Evolutionary conservation across 2,797 vertebrate species (phyloP), one percentile per base, ranked within the genome.

Genomic region (Gymnoscopelus braueri): DNA sequence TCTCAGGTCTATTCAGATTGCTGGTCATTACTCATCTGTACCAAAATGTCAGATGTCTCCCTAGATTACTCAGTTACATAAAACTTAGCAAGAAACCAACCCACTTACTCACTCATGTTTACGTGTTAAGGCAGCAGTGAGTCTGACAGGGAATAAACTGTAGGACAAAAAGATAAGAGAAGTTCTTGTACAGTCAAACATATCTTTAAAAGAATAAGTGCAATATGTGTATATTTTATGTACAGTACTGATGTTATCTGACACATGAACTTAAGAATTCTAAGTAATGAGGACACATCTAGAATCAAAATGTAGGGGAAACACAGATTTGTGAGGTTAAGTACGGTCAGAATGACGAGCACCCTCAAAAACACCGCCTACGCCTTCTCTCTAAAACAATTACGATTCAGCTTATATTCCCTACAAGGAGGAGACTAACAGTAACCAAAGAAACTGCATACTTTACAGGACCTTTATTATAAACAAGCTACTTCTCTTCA

Each of bases 21-120:
- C 39, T 63, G 19, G 61, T 52, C 15, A 67, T 76, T 74, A 78
- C 35, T 84, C 71, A 67, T 79, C 59, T 70, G 4, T 11, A 81
- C 63, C 58, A 71, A 66, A 74, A 79, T 58, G 59, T 32, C 69
- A 76, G 47, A 62, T 79, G 62, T 54, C 49, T 23, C 59, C 35
- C 39, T 8, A 49, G 10, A 53, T 69, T 60, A 66, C 50, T 60
- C 69, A 44, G 69, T 79, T 49, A 68, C 74, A 71, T n/a, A 12
- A 19, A 70, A 55, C 59, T 69, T 9, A 52, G 56, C 4, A 29
- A 57, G 44, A 75, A 78, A 74, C 2, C 23, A 51, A 6, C 14
- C 14, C 65, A 60, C 24, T 0, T 62, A 60, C 26, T 69, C 67
- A 15, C 57, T 63, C n/a, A 64, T 72, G 62, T n/a, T 7, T 72